Percentiles rank a stretch among this genome's conserved stretches.
phyloP scores from a whole-genome alignment of 2,113 vertebrate genomes.

The Misgurnus mizolepis region DNA sequence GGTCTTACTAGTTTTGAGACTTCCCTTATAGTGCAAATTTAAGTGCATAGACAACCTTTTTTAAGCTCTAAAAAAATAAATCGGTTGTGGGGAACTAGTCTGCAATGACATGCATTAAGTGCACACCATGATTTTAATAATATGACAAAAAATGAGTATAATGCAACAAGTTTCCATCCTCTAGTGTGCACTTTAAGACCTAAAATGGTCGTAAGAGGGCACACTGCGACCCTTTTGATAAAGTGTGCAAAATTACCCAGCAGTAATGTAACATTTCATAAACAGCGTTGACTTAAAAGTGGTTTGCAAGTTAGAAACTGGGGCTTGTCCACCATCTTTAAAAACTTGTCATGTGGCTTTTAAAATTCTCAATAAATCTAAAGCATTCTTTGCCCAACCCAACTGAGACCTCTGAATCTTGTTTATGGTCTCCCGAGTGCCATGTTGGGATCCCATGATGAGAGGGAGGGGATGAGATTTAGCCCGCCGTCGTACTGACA shows the following conservation, averaged over 20 bases:
- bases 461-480: conserved; percentile 31
- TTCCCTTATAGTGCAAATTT: not conserved
- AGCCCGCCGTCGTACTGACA: conserved; percentile 58
- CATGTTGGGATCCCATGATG: conserved; percentile 3
- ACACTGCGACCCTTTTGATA: not conserved
- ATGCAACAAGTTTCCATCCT: not conserved
- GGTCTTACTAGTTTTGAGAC: too few species aligned
- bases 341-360: not conserved
- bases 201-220: not conserved
- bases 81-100: too few species aligned
- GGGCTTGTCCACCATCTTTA: too few species aligned
- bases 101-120: not conserved
- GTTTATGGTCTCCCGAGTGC: conserved; percentile 1
- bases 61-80: too few species aligned
- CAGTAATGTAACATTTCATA: not conserved
- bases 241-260: not conserved
- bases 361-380: not conserved
- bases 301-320: not conserved
- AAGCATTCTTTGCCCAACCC: not conserved
- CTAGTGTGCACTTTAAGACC: not conserved
- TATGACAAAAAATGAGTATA: too few species aligned
- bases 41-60: too few species aligned
- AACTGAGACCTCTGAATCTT: not conserved
- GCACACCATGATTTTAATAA: not conserved
- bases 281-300: not conserved